Base-by-base conservation (phyloP, 2,797 vertebrate genomes). In the Agapornis canus region DNA sequence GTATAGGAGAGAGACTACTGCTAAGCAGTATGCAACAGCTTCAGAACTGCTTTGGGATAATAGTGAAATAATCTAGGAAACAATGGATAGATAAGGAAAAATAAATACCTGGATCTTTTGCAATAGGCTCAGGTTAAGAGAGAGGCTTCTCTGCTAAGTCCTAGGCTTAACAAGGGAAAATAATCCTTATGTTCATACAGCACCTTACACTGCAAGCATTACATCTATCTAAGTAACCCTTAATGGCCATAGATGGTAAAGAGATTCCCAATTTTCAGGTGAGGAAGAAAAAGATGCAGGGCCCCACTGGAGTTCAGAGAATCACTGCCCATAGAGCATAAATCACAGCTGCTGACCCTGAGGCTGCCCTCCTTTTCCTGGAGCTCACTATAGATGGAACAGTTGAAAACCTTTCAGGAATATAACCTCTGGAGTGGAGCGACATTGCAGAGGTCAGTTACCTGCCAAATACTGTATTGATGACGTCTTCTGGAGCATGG, bases 1-100 rank as follows among this genome's bases (percentile, higher is more conserved):
- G 77, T 43, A 40, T 14, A 57, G 65, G 56, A 91, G 31, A 59
- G 70, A 65, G 72, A 61, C 64, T 42, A 19, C 43, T 61, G 66
- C 84, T 83, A 59, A 88, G 89, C 48, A 42, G 69, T 14, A 68
- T 4, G 78, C 68, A 73, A 64, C 60, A 92, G 83, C 78, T 90
- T 91, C 82, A 70, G 45, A 92, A 43, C 43, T 80, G 56, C 83
- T 91, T 47, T 21, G 21, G 48, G 66, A 76, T 88, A 91, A 96
- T 45, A 56, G 63, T 39, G 47, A 66, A 86, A 94, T 91, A 88
- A 94, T 90, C 87, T 48, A 83, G 54, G 80, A 78, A 90, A 81
- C 43, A 54, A 81, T 26, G 43, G 48, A 22, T 0, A 84, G 82
- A 88, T 83, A 83, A 69, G 71, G 21, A 42, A 48, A 71, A 71